Evolutionary conservation across 2,797 vertebrate genomes (phyloP).

Genomic region (Dermochelys coriacea): DNA sequence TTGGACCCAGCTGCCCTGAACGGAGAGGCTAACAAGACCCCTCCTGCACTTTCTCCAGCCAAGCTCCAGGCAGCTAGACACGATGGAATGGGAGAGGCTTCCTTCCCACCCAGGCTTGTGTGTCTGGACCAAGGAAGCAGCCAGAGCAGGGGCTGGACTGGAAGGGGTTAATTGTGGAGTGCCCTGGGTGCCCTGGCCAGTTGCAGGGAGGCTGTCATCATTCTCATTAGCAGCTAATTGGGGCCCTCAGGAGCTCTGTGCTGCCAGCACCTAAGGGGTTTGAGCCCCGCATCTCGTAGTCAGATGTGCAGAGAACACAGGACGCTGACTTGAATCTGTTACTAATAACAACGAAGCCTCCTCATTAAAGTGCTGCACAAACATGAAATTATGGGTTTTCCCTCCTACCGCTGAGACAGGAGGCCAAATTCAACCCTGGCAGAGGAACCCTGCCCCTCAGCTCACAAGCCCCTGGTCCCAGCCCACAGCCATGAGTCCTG

Average conservation of each 20-base stretch:
- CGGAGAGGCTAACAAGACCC: no score
- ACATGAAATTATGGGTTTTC: fast-evolving
- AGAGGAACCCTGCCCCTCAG: neutral
- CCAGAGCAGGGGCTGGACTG: neutral
- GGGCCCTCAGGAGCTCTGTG: neutral
- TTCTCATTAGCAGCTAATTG: neutral
- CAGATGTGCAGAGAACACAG: neutral
- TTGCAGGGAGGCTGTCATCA: neutral
- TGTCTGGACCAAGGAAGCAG: neutral
- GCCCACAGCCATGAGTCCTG: neutral
- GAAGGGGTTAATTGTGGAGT: neutral
- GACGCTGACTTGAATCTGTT: fast-evolving
- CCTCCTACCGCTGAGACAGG: fast-evolving
- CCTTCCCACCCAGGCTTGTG: neutral
- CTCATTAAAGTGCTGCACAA: neutral
- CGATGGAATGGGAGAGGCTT: neutral
- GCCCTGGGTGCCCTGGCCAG: neutral
- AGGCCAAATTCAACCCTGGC: neutral
- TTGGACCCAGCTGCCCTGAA: neutral
- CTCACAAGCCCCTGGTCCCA: neutral
- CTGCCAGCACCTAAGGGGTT: neutral
- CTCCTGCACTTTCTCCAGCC: neutral
- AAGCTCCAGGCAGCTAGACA: no score
- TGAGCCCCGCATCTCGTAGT: neutral
- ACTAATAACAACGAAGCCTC: fast-evolving